phyloP scores from a whole-genome alignment of 2,888 invertebrate genomes.

The Sipha maydis region DNA sequence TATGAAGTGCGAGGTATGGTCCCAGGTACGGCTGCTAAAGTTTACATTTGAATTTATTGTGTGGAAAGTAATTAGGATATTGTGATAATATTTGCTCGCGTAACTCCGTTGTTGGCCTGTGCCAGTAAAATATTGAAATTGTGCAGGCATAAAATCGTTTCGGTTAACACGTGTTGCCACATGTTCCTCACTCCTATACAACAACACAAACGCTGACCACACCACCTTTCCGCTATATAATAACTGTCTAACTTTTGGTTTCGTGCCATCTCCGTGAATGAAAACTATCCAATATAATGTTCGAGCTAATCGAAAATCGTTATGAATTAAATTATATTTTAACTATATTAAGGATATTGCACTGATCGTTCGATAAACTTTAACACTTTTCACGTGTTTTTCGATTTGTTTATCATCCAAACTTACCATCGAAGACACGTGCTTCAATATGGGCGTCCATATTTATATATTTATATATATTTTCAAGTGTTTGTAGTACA shows the following conservation, averaged over 20 bases:
- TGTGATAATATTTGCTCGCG: not conserved
- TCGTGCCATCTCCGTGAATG: not conserved
- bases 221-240: not conserved
- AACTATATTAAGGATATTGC: too few species aligned
- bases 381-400: too few species aligned
- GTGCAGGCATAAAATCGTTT: not conserved
- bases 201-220: not conserved
- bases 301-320: not conserved
- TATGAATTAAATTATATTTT: too few species aligned
- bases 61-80: constrained; percentile 46
- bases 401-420: too few species aligned
- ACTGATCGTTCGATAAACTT: too few species aligned
- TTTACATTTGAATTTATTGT: constrained; percentile 44
- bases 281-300: not conserved
- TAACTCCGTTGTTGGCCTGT: not conserved
- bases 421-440: too few species aligned
- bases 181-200: not conserved
- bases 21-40: not conserved
- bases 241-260: not conserved
- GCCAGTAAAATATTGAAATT: constrained; percentile 8
- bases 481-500: too few species aligned
- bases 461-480: too few species aligned
- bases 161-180: not conserved
- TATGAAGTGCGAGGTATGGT: not conserved
- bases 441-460: too few species aligned